These are phyloP conservation scores for Neocloeon triangulifer DNA, from an alignment of 1,140 invertebrate species.

Conservation along the genomic window DNA sequence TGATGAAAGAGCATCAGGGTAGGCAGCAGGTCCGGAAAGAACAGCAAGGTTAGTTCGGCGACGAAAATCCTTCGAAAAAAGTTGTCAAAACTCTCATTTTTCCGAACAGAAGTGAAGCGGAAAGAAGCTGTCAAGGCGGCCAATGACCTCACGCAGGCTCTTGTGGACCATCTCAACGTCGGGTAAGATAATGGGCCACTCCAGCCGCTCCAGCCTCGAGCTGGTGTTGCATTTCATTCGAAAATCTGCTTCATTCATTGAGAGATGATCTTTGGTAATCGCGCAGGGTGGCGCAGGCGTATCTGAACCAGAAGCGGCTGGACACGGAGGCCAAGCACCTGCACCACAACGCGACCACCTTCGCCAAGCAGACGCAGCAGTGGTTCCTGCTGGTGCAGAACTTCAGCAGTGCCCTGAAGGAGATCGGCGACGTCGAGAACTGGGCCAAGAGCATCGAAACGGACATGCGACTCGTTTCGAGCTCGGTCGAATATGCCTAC, in stretches of 20 bases:
- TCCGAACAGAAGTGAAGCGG: conserved; percentile 57
- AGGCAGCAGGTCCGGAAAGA: conserved; percentile 56
- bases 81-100: conserved; percentile 12
- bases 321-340: conserved; percentile 93
- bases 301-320: conserved; percentile 90
- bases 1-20: conserved; percentile 70
- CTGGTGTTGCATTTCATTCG: no score
- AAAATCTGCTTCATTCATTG: background rate
- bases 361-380: conserved; percentile 89
- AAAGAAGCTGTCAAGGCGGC: conserved; percentile 84
- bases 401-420: conserved; percentile 89
- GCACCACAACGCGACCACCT: conserved; percentile 81
- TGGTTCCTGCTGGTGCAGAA: conserved; percentile 88
- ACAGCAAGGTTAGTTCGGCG: conserved; percentile 39
- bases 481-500: conserved; percentile 85
- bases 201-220: no score
- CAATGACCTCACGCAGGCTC: conserved; percentile 72
- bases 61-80: background rate
- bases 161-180: conserved; percentile 94
- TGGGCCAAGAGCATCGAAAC: conserved; percentile 94
- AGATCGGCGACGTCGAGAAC: conserved; percentile 96
- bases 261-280: no score
- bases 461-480: conserved; percentile 83
- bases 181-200: conserved; percentile 44
- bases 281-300: conserved; percentile 88